Evolutionary conservation across 2,113 vertebrate genomes (phyloP), one percentile per base, ranked within the genome.

Genomic region (Hylia prasina): DNA sequence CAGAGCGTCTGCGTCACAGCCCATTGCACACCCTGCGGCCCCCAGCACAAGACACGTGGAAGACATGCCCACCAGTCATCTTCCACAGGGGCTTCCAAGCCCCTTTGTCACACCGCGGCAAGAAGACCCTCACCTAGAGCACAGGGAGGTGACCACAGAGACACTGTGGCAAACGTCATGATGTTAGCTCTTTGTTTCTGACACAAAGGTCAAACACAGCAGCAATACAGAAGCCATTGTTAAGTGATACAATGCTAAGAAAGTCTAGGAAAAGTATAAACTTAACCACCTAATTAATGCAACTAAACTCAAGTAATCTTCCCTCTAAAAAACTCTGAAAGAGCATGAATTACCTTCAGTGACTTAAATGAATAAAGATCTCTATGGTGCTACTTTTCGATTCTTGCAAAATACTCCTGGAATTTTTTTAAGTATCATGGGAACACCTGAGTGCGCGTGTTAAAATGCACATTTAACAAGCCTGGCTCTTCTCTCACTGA

Each of bases 21-120:
- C 28, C 21, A 27, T 7, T 0, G 0, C 4, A 0, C 6, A 65
- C 24, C n/a, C 57, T 61, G 51, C 31, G 42, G 54, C 37, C 63
- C 4, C 25, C 56, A 83, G 53, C 16, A 44, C 1, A 2, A 37
- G 31, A 44, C 19, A 10, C 2, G 9, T 35, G 56, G n/a, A 35
- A 35, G 15, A 37, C 57, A 58, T 58, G 57, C n/a, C n/a, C n/a
- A 45, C 21, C 7, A 35, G 30, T 0, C 65, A n/a, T 18, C 13
- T 7, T 15, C 45, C 31, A 76, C 37, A 31, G 28, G 11, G 18
- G 25, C 35, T 65, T 37, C 82, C 44, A 58, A 79, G 24, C 33
- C 75, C 12, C 53, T 64, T 51, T 7, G 3, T 85, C 53, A 51
- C 61, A 54, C 22, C 47, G 53, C 0, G n/a, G 31, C 27, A 5